Evolutionary conservation across 2,797 vertebrate genomes (phyloP), one percentile per base, ranked within the genome.

Genomic region (Pterois miles): DNA sequence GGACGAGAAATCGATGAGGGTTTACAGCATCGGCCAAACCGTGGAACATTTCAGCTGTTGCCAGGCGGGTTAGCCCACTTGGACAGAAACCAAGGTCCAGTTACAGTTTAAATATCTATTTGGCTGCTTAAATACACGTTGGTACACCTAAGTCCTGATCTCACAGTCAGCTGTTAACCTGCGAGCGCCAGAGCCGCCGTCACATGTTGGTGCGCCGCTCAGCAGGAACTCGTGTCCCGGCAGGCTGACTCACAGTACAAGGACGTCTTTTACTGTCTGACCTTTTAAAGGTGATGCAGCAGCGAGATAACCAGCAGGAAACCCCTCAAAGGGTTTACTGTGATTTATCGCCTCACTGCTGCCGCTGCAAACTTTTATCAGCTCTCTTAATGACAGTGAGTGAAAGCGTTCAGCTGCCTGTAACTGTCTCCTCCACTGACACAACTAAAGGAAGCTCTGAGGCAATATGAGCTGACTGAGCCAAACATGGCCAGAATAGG

Each of bases 381-480:
- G 66, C 27, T 14, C 20, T 57, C 10, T 25, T 29, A 56, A 65
- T 36, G 16, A 77, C 10, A 11, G 5, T 7, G 36, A 62, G 25
- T 46, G 23, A 67, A 74, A 23, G 65, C 43, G 64, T 52, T 60
- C 38, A 70, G 36, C 9, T 11, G 59, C 22, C 63, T 76, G 63
- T 74, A n/a, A 81, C 74, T 74, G 80, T 72, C 68, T 76, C 52
- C 59, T 80, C 65, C 27, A 65, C 65, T 36, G 52, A 74, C 58
- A 64, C 22, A 22, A 74, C 65, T 13, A 62, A 16, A 29, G 34
- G 65, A 25, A 76, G 40, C 71, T 62, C 38, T 16, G 34, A 40
- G 50, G 43, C 59, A 29, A 50, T 25, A 33, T 10, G 11, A 71
- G 31, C 54, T 5, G 57, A 10, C 58, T 8, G 12, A 25, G 3